Evolutionary conservation across 1,140 invertebrate species (phyloP).

Genomic region (Leptopilina boulardi): DNA sequence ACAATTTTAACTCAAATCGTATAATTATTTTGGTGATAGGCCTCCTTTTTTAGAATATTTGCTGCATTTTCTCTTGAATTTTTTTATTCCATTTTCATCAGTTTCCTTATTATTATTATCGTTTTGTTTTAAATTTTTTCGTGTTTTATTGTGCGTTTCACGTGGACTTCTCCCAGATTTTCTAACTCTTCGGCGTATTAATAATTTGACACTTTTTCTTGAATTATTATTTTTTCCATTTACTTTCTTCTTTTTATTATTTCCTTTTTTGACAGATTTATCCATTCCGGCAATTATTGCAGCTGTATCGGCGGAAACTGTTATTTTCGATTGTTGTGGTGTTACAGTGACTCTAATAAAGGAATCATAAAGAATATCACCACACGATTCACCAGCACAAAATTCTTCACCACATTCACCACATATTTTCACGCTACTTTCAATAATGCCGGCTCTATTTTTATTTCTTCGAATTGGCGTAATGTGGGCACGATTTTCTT

Average conservation of each 20-base stretch:
- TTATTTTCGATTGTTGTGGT: constrained; percentile 58
- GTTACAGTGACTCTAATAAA: constrained; percentile 64
- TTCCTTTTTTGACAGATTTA: constrained; percentile 47
- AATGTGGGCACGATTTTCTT: constrained; percentile 80
- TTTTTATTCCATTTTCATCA: constrained; percentile 43
- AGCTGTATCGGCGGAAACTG: constrained; percentile 67
- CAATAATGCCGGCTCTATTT: constrained; percentile 87
- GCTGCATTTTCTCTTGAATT: constrained; percentile 68
- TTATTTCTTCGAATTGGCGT: constrained; percentile 84
- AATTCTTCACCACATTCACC: constrained; percentile 90
- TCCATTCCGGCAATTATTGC: constrained; percentile 68
- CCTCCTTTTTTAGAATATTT: constrained; percentile 61
- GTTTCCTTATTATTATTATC: constrained; percentile 37
- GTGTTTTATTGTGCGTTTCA: constrained; percentile 35
- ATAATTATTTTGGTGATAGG: constrained; percentile 40
- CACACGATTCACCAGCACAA: constrained; percentile 82
- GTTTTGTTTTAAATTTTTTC: constrained; percentile 3
- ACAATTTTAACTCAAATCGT: neutral
- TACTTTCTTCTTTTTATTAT: constrained; percentile 37
- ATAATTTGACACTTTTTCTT: constrained; percentile 51
- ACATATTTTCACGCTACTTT: constrained; percentile 85
- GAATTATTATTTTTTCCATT: constrained; percentile 39
- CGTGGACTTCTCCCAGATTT: neutral
- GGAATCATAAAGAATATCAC: constrained; percentile 76
- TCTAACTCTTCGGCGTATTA: constrained; percentile 45